Evolutionary conservation across 2,797 vertebrate genomes (phyloP).

Genomic region (Myotis daubentonii): DNA sequence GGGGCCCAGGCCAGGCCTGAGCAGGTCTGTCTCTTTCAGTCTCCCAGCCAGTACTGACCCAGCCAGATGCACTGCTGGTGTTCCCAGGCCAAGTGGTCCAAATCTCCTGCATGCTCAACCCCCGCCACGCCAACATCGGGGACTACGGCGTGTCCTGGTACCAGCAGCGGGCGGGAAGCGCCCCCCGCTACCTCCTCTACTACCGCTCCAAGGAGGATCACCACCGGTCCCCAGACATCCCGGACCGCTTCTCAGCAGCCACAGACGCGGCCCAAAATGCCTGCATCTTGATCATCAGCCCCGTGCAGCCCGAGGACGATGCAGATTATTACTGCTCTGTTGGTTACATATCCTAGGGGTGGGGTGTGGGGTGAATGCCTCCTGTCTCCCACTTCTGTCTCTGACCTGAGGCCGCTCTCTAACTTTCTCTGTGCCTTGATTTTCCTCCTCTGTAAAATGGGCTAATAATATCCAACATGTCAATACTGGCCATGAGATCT

Average conservation of each 20-base stretch:
- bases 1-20: neutral
- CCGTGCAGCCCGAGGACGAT: slow-evolving; percentile 68
- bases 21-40: neutral
- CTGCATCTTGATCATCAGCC: slow-evolving; percentile 82
- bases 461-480: slow-evolving; percentile 34
- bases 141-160: slow-evolving; percentile 82
- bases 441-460: slow-evolving; percentile 19
- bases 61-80: slow-evolving; percentile 49
- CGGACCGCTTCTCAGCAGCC: slow-evolving; percentile 81
- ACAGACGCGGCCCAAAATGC: slow-evolving; percentile 66
- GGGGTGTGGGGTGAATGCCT: neutral
- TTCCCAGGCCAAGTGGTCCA: slow-evolving; percentile 80
- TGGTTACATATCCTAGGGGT: neutral
- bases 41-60: slow-evolving; percentile 62
- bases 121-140: slow-evolving; percentile 68
- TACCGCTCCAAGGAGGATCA: slow-evolving; percentile 75
- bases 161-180: slow-evolving; percentile 78
- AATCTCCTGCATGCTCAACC: slow-evolving; percentile 79
- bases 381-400: neutral
- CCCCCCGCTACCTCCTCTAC: slow-evolving; percentile 81
- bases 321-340: slow-evolving; percentile 83
- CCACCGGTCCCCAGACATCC: slow-evolving; percentile 38
- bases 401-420: neutral
- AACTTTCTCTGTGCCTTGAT: neutral
- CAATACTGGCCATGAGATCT: neutral